Evolutionary conservation across 2,797 vertebrate genomes (phyloP).

Genomic region (Cygnus olor): DNA sequence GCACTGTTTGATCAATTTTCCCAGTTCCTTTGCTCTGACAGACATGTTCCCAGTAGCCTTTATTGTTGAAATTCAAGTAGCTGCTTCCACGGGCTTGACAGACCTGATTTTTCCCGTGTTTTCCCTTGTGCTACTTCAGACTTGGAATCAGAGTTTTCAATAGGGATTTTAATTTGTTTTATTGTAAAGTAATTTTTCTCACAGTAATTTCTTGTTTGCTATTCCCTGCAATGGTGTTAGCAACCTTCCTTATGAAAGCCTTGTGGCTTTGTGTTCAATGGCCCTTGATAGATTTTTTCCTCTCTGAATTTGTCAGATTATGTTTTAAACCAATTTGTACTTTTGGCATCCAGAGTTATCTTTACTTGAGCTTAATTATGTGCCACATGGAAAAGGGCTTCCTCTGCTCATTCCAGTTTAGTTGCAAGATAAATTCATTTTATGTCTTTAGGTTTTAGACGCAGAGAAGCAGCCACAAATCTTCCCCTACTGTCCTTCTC

Average conservation of each 20-base stretch:
- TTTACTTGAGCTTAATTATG: conserved; percentile 38
- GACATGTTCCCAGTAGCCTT: not conserved
- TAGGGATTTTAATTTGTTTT: not conserved
- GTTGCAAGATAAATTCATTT: not conserved
- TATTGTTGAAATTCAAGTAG: not conserved
- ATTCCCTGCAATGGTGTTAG: not conserved
- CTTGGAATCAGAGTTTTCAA: not conserved
- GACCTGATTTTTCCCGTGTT: not conserved
- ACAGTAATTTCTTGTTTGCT: not conserved
- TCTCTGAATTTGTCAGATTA: not conserved
- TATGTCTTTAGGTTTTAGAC: not conserved
- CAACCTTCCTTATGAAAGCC: not conserved
- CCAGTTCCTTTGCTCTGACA: not conserved
- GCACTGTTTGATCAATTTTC: not conserved
- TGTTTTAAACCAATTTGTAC: not conserved
- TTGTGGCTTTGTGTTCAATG: not conserved
- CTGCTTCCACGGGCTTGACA: not conserved
- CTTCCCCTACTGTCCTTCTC: not conserved
- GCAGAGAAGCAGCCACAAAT: not conserved
- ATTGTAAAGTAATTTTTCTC: not conserved
- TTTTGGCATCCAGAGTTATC: conserved; percentile 24
- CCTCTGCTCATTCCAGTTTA: not conserved
- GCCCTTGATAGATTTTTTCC: not conserved
- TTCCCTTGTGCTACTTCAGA: not conserved
- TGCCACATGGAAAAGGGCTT: conserved; percentile 26